A percentile compares a stretch with the other conserved stretches of the same genome.
phyloP scores from a whole-genome alignment of 1,140 invertebrate species.

The Asbolus verrucosus region DNA sequence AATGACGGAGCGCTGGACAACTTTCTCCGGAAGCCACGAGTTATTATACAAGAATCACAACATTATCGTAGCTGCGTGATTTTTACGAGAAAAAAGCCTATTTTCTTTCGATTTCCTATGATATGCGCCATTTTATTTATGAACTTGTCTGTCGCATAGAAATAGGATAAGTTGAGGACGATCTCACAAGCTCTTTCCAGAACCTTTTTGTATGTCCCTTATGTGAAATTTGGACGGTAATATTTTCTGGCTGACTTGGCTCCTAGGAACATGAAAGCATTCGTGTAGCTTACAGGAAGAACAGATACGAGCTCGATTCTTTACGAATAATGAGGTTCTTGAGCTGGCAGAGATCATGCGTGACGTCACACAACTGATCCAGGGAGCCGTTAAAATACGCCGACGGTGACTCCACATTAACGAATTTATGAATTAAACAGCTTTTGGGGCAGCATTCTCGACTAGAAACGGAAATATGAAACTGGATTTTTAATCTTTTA shows the following conservation, averaged over 20 bases:
- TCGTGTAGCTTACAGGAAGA: conserved; percentile 7
- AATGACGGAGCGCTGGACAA: too few relatives aligned
- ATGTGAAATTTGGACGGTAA: conserved; percentile 33
- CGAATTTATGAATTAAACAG: too few relatives aligned
- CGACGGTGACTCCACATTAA: too few relatives aligned
- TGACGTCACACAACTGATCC: background rate
- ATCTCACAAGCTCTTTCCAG: conserved; percentile 7
- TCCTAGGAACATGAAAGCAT: conserved; percentile 26
- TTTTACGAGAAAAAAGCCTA: background rate
- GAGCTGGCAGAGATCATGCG: background rate
- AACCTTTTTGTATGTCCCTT: conserved; percentile 28
- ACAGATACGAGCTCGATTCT: conserved; percentile 28
- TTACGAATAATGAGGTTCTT: conserved; percentile 24
- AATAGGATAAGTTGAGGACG: conserved; percentile 28
- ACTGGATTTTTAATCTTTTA: too few relatives aligned
- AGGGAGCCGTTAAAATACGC: background rate
- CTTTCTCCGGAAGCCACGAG: too few relatives aligned
- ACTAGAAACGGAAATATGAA: too few relatives aligned
- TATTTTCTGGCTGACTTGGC: conserved; percentile 35
- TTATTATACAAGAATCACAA: conserved; percentile 32
- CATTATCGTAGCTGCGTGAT: background rate
- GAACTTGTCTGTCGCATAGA: conserved; percentile 30
- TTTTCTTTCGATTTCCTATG: conserved; percentile 29
- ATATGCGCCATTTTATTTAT: conserved; percentile 31
- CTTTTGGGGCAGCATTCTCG: too few relatives aligned